phyloP scores from a whole-genome alignment of 2,113 vertebrate species.

The Danionella cerebrum region DNA sequence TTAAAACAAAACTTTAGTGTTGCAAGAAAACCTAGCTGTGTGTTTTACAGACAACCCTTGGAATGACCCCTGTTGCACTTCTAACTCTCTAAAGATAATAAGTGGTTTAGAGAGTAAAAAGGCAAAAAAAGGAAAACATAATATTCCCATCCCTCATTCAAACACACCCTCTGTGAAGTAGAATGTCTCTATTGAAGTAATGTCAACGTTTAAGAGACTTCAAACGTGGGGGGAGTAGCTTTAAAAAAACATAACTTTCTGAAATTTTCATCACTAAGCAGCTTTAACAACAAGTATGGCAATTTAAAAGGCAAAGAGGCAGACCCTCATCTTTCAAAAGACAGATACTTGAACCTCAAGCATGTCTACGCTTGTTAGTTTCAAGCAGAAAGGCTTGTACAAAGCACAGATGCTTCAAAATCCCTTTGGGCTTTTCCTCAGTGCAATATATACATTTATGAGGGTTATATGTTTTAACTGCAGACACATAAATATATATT shows the following conservation, averaged over 20 bases:
- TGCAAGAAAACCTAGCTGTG: too few relatives aligned
- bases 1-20: not conserved
- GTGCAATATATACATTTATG: not conserved
- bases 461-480: not conserved
- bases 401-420: not conserved
- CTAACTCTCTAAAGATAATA: not conserved
- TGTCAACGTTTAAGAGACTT: slow-evolving; percentile 4
- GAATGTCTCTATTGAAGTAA: slow-evolving; percentile 4
- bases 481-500: not conserved
- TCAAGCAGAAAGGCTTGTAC: not conserved
- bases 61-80: not conserved
- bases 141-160: not conserved
- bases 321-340: not conserved
- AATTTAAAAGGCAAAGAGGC: slow-evolving; percentile 14
- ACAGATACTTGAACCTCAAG: slow-evolving; percentile 1
- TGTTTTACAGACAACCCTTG: not conserved
- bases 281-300: not conserved
- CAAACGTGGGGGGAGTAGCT: not conserved
- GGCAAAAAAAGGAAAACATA: not conserved
- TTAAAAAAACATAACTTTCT: not conserved
- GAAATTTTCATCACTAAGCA: slow-evolving; percentile 6
- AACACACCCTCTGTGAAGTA: not conserved
- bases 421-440: not conserved
- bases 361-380: slow-evolving; percentile 26
- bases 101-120: not conserved